A percentile compares a stretch with the other conserved stretches of the same genome.
Conservation (phyloP, 2,888 invertebrate genomes). For the Hemicrepidius hirtus region DNA sequence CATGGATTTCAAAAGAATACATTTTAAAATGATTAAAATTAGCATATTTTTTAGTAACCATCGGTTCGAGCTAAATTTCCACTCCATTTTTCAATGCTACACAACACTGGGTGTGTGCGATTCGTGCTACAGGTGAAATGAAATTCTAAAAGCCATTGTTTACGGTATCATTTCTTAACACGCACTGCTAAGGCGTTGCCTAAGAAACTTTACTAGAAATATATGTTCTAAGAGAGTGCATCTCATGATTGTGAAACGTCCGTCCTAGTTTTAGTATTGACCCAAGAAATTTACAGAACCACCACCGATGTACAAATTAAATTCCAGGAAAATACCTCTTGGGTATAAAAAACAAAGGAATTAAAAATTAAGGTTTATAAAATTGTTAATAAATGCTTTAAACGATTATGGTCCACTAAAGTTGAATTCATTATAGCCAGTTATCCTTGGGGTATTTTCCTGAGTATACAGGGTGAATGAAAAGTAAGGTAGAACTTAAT, state of each 20-base stretch:
- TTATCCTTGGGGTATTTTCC: too few species aligned
- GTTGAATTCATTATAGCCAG: too few species aligned
- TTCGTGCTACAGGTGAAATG: conserved; percentile 30
- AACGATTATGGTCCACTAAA: too few species aligned
- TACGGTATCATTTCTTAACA: conserved; percentile 15
- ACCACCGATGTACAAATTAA: too few species aligned
- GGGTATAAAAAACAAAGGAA: too few species aligned
- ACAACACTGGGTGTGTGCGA: conserved; percentile 8
- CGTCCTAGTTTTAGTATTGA: too few species aligned
- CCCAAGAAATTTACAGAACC: too few species aligned
- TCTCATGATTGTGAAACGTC: not conserved
- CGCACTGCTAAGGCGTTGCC: conserved; percentile 26
- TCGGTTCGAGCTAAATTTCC: not conserved
- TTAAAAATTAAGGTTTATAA: too few species aligned
- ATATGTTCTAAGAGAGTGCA: not conserved
- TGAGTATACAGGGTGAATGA: too few species aligned
- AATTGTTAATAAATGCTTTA: too few species aligned
- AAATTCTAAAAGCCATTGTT: conserved; percentile 26
- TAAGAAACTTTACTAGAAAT: conserved; percentile 18
- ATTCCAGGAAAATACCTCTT: too few species aligned
- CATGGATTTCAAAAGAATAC: not conserved
- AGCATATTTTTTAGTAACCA: conserved; percentile 1
- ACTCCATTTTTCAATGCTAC: not conserved
- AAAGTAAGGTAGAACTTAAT: too few species aligned
- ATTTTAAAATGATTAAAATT: not conserved